These are phyloP conservation scores for Ascidia mentula DNA, from an alignment of 23 tunicate species.

Conservation along the genomic window DNA sequence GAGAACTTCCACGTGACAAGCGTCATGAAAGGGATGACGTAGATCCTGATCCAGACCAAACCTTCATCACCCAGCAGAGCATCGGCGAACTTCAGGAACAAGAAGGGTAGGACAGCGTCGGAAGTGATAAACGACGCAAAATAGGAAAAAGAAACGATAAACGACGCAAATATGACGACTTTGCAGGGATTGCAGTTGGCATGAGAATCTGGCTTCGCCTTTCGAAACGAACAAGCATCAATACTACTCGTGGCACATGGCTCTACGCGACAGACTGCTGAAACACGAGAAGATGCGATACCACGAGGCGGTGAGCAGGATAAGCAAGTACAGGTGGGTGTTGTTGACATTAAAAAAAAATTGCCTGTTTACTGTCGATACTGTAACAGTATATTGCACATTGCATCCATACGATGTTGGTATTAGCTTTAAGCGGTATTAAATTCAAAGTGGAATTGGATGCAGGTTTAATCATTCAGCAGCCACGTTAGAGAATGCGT, in stretches of 20 bases:
- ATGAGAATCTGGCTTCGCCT: slow-evolving; percentile 26
- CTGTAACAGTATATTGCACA: too few relatives aligned
- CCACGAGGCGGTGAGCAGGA: slow-evolving; percentile 78
- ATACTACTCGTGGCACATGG: slow-evolving; percentile 82
- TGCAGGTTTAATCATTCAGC: too few relatives aligned
- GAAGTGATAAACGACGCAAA: too few relatives aligned
- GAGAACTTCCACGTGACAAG: background rate
- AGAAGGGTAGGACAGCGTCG: background rate
- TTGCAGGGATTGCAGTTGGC: slow-evolving; percentile 30
- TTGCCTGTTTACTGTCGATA: too few relatives aligned
- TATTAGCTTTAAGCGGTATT: too few relatives aligned
- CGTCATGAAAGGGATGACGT: background rate
- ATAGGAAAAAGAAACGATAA: too few relatives aligned
- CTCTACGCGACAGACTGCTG: slow-evolving; percentile 65
- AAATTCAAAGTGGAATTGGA: too few relatives aligned
- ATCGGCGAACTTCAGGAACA: background rate
- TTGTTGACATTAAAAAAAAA: too few relatives aligned
- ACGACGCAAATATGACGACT: too few relatives aligned
- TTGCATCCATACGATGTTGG: too few relatives aligned
- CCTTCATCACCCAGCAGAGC: slow-evolving; percentile 10
- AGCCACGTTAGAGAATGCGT: too few relatives aligned
- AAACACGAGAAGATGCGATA: slow-evolving; percentile 80
- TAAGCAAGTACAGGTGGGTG: slow-evolving; percentile 81
- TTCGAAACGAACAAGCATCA: slow-evolving; percentile 39
- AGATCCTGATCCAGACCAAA: background rate